A percentile compares a stretch with the other conserved stretches of the same genome.
Evolutionary conservation across 2,113 vertebrate genomes (phyloP).

Genomic region (Otolemur garnettii): DNA sequence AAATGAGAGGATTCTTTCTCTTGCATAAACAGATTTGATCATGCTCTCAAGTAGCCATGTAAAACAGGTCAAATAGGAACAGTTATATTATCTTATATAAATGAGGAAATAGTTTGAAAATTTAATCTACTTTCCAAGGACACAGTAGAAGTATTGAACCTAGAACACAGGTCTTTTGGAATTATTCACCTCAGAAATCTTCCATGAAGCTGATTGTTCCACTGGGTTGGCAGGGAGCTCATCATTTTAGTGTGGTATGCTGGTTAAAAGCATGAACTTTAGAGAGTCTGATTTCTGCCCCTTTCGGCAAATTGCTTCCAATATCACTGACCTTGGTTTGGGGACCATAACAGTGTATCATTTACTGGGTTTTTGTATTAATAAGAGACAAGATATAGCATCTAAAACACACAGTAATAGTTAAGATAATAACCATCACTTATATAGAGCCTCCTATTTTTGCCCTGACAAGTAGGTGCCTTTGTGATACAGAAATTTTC

Average conservation of each 20-base stretch:
- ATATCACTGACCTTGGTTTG: conserved; percentile 26
- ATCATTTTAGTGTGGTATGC: conserved; percentile 18
- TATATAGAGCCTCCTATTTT: not conserved
- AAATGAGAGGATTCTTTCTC: not conserved
- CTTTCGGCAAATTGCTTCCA: conserved; percentile 15
- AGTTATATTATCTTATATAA: not conserved
- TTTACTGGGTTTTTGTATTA: conserved; percentile 25
- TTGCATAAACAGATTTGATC: not conserved
- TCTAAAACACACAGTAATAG: not conserved
- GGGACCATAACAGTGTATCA: not conserved
- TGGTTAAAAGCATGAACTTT: not conserved
- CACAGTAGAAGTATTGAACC: not conserved
- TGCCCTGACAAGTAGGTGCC: not conserved
- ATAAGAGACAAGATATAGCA: not conserved
- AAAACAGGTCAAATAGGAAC: not conserved
- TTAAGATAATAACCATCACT: conserved; percentile 11
- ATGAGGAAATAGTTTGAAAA: not conserved
- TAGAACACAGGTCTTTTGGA: conserved; percentile 4
- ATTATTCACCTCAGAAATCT: not conserved
- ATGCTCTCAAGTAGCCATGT: conserved; percentile 3
- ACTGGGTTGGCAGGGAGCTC: not conserved
- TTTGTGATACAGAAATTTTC: not conserved
- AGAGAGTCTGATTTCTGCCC: not conserved
- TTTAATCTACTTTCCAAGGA: conserved; percentile 8
- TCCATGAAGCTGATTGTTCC: not conserved